Evolutionary conservation across 2,888 invertebrate genomes (phyloP).

Genomic region (Tetheella fluctuosa): DNA sequence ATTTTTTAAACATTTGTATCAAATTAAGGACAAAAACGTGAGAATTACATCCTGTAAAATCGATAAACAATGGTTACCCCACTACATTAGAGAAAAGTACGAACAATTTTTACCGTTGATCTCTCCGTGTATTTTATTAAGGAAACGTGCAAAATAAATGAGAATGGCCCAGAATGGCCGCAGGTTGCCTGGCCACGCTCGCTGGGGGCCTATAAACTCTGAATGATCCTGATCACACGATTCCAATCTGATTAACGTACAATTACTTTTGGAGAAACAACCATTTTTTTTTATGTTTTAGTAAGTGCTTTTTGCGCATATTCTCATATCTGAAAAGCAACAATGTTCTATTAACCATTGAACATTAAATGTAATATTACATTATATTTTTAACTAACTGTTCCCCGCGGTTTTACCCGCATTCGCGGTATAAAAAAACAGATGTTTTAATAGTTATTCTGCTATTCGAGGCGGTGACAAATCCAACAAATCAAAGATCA

Average conservation of each 20-base stretch:
- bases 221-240: constrained; percentile 36
- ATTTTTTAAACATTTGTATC: too few relatives aligned
- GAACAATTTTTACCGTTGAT: constrained; percentile 16
- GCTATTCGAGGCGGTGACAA: too few relatives aligned
- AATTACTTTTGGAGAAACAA: not conserved
- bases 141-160: constrained; percentile 38
- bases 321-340: too few relatives aligned
- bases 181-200: constrained; percentile 31
- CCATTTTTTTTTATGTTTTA: not conserved
- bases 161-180: constrained; percentile 30
- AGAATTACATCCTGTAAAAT: not conserved
- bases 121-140: constrained; percentile 33
- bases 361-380: too few relatives aligned
- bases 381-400: too few relatives aligned
- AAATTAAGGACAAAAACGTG: too few relatives aligned
- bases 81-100: constrained; percentile 11
- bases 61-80: not conserved
- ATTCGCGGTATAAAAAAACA: too few relatives aligned
- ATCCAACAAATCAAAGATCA: too few relatives aligned
- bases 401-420: too few relatives aligned
- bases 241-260: constrained; percentile 25
- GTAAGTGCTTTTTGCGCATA: too few relatives aligned
- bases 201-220: constrained; percentile 24
- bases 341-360: too few relatives aligned
- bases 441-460: too few relatives aligned